Conservation (phyloP, 2,113 vertebrate species). For the Crotophaga sulcirostris region DNA sequence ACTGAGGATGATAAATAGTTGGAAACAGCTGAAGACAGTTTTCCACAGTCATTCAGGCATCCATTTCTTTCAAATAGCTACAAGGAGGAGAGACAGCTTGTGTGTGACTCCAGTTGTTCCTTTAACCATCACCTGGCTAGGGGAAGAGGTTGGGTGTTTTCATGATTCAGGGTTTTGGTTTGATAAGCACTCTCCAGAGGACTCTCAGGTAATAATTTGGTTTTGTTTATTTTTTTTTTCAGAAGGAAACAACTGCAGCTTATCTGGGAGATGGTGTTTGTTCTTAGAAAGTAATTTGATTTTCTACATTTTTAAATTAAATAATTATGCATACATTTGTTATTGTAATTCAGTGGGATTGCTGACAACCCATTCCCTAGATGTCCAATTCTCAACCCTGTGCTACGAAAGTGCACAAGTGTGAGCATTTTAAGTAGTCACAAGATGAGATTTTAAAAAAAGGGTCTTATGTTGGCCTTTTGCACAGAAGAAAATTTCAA, state of each 20-base stretch:
- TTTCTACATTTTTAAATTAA: background rate
- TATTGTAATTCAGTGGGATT: background rate
- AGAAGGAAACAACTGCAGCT: background rate
- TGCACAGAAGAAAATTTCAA: background rate
- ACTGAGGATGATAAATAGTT: background rate
- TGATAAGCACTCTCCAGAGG: background rate
- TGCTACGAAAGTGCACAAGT: background rate
- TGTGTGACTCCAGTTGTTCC: background rate
- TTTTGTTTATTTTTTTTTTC: too few species aligned
- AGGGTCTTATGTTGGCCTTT: background rate
- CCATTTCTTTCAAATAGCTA: background rate
- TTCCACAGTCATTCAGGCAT: background rate
- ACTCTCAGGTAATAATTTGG: too few species aligned
- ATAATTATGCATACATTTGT: background rate
- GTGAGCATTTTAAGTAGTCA: background rate
- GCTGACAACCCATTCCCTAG: background rate
- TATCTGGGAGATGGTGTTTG: background rate
- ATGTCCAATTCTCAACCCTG: background rate
- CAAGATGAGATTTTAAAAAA: background rate
- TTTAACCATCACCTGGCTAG: background rate
- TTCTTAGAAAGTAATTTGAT: background rate
- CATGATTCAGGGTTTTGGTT: background rate
- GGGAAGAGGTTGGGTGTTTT: background rate
- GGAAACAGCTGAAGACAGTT: background rate
- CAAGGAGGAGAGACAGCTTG: background rate